Base-by-base conservation (phyloP, 2,888 invertebrate species). In the Philopedon plagiatum region DNA sequence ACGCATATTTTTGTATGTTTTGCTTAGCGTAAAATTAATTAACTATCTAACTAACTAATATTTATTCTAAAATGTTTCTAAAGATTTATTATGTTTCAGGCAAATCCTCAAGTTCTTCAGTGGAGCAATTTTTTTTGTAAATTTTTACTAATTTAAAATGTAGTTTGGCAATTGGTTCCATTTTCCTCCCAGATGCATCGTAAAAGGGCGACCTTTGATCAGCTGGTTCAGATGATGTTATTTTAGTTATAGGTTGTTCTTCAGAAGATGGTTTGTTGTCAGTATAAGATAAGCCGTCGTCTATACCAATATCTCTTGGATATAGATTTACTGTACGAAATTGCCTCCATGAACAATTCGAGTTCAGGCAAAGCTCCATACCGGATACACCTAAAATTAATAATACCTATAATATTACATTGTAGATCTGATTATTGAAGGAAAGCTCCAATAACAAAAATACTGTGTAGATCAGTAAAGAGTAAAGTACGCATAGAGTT, bases 241-340 rank as follows among this genome's bases (percentile, higher is more conserved):
- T 93, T 60, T 92, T 91, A 9, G 91, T 90, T 78, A 98, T 95
- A 15, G 72, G 51, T 9, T 71, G 93, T 7, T 92, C 90, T 0
- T 97, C 96, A n/a, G 90, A 88, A 0, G 95, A 93, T 0, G 94
- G 93, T 63, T 91, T 89, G 95, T 91, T 0, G 91, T 76, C 89
- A 85, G 92, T 92, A 84, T 98, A 98, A 21, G 92, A 91, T 18
- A 94, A 89, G 0, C 97, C 98, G 81, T 91, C 93, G 82, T 97
- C 96, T 0, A 96, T 97, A 0, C 98, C 98, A 11, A 95, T 94
- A 83, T 98, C 98, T 89, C 94, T 96, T 0, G 98, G 98, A 83
- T 93, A 96, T 19, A 98, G 87, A 80, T 97, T 95, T 64, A 97
- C 88, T 0, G 91, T 90, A 78, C 93, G 90, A 54, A 91, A 90